Base-by-base conservation (phyloP, 2,888 invertebrate genomes). In the Gerosis bhagava region DNA sequence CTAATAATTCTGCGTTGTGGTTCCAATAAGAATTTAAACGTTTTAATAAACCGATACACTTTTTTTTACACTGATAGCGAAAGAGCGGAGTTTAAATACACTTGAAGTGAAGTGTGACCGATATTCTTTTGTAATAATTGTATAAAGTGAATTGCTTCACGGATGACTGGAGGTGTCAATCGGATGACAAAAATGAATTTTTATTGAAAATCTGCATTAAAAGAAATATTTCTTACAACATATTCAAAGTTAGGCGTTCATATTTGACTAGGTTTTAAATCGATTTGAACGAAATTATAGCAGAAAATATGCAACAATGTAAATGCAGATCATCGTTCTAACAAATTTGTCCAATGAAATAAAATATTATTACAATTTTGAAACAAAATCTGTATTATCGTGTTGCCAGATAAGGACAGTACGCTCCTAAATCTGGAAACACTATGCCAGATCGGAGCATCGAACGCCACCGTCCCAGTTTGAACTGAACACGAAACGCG, bases 51-150 rank as follows among this genome's bases (percentile, higher is more conserved):
- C 25, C 15, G 19, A 46, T 39, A 37, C 24, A 32, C n/a, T 45
- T 45, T 44, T 19, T 42, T 46, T 39, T 46, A 34, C 26, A 39
- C 24, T 37, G 45, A 39, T 46, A 40, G 32, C 37, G 32, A 46
- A 46, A 46, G 46, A 45, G 37, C 45, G 24, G 7, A 46, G 39
- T 46, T 40, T 46, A 46, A 46, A 39, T 46, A 40, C 32, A 40
- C 25, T 34, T 40, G 46, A 46, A 46, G 39, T 29, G 46, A 34
- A 46, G 46, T 46, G 46, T 46, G 39, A 46, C 46, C 39, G 39
- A 46, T 40, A 46, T 40, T 40, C 46, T 46, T 46, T 46, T 46
- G 46, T 46, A 34, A 46, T 46, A 39, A 46, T 46, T 46, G 39
- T 46, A 39, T 46, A 26, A 32, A 46, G 25, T 16, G 32, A 46